phyloP scores from a whole-genome alignment of 2,888 invertebrate species.

The Limnephilus marmoratus region DNA sequence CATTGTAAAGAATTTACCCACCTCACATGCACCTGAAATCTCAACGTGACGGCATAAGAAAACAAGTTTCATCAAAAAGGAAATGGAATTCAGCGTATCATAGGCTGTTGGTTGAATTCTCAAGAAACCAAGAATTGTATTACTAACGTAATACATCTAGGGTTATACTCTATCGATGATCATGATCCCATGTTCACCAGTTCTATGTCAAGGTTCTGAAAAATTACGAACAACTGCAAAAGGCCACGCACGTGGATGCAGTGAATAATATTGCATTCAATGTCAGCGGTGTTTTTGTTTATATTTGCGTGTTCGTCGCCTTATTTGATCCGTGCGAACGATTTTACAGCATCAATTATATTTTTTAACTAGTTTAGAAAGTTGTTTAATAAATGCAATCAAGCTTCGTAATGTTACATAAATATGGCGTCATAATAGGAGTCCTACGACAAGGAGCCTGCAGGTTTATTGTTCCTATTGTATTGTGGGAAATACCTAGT shows the following conservation, averaged over 20 bases:
- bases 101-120: neutral
- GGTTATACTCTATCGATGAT: neutral
- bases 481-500: neutral
- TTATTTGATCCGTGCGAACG: neutral
- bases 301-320: neutral
- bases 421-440: neutral
- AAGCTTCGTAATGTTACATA: neutral
- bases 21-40: neutral
- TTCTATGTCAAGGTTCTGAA: neutral
- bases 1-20: neutral
- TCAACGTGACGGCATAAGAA: neutral
- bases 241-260: neutral
- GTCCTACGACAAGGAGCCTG: neutral
- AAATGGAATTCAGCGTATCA: neutral
- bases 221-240: neutral
- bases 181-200: neutral
- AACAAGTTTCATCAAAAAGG: neutral
- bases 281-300: neutral
- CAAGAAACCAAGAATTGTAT: neutral
- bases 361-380: neutral
- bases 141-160: neutral
- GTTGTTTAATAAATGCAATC: neutral
- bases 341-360: neutral
- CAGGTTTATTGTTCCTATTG: neutral
- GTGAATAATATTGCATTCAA: neutral